These are phyloP conservation scores for Spongilla lacustris DNA, from an alignment of 37 sponge, comb jelly and placozoan species.

Conservation along the genomic window DNA sequence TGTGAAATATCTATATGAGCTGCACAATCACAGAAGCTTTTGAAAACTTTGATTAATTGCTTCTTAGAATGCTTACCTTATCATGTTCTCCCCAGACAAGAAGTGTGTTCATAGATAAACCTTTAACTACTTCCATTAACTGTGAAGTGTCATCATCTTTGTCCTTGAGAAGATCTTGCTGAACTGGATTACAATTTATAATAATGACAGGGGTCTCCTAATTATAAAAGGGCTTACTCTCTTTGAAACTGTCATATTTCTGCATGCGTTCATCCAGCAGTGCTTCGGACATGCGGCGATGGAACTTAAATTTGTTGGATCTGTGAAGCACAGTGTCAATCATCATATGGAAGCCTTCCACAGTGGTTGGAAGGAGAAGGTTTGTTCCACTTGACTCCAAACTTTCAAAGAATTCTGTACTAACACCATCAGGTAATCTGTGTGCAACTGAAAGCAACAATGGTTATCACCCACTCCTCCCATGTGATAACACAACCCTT, in stretches of 20 bases:
- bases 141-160: slow-evolving; percentile 6
- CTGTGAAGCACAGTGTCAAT: slow-evolving; percentile 58
- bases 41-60: too few species aligned
- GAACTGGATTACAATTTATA: slow-evolving; percentile 13
- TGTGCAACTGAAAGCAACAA: slow-evolving; percentile 39
- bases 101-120: slow-evolving; percentile 27
- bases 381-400: slow-evolving; percentile 51
- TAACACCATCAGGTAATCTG: slow-evolving; percentile 40
- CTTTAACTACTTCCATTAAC: not conserved
- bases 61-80: slow-evolving; percentile 18
- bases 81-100: slow-evolving; percentile 77
- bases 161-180: slow-evolving; percentile 35
- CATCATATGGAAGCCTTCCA: slow-evolving; percentile 68
- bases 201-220: too few species aligned
- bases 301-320: slow-evolving; percentile 33
- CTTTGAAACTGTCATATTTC: slow-evolving; percentile 37
- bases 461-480: too few species aligned
- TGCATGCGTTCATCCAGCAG: slow-evolving; percentile 46
- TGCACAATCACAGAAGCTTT: too few species aligned
- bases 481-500: too few species aligned
- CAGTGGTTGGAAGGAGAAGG: slow-evolving; percentile 40
- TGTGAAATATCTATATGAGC: too few species aligned
- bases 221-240: slow-evolving; percentile 43
- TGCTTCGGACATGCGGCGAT: slow-evolving; percentile 48
- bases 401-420: slow-evolving; percentile 36